A percentile compares a stretch with the other conserved stretches of the same genome.
Evolutionary conservation across 1,140 invertebrate genomes (phyloP).

Genomic region (Dendroctonus valens): DNA sequence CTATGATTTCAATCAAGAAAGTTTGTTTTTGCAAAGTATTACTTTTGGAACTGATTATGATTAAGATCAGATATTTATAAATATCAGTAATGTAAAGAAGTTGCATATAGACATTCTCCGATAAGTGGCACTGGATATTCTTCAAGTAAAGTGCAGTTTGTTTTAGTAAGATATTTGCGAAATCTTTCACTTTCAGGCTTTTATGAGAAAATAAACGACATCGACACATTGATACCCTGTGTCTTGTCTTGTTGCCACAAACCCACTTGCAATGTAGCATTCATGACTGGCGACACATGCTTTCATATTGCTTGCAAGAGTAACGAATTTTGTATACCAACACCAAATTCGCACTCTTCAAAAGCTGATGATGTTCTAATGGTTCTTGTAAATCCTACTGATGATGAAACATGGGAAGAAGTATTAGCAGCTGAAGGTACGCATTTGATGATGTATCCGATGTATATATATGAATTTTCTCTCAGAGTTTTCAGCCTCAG

Average conservation of each 20-base stretch:
- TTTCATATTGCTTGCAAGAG: slow-evolving; percentile 72
- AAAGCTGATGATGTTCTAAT: slow-evolving; percentile 65
- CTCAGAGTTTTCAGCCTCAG: slow-evolving; percentile 34
- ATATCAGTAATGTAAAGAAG: too few relatives aligned
- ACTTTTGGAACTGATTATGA: too few relatives aligned
- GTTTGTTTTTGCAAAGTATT: not conserved
- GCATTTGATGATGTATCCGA: not conserved
- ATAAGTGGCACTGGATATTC: not conserved
- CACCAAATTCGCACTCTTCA: slow-evolving; percentile 56
- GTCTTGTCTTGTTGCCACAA: slow-evolving; percentile 70
- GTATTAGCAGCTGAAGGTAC: slow-evolving; percentile 48
- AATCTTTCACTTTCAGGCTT: slow-evolving; percentile 50
- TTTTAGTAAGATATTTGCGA: slow-evolving; percentile 4
- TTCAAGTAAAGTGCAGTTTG: slow-evolving; percentile 1
- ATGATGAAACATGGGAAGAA: slow-evolving; percentile 57
- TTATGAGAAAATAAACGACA: slow-evolving; percentile 58
- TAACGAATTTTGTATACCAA: slow-evolving; percentile 68
- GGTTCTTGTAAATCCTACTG: slow-evolving; percentile 73
- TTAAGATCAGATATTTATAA: too few relatives aligned
- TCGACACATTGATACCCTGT: slow-evolving; percentile 63
- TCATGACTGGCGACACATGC: slow-evolving; percentile 73
- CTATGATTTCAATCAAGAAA: not conserved
- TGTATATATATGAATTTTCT: slow-evolving; percentile 9
- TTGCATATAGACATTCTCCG: too few relatives aligned
- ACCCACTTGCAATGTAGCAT: slow-evolving; percentile 71